phyloP scores from a whole-genome alignment of 2,113 vertebrate genomes.

The Capreolus pygargus region DNA sequence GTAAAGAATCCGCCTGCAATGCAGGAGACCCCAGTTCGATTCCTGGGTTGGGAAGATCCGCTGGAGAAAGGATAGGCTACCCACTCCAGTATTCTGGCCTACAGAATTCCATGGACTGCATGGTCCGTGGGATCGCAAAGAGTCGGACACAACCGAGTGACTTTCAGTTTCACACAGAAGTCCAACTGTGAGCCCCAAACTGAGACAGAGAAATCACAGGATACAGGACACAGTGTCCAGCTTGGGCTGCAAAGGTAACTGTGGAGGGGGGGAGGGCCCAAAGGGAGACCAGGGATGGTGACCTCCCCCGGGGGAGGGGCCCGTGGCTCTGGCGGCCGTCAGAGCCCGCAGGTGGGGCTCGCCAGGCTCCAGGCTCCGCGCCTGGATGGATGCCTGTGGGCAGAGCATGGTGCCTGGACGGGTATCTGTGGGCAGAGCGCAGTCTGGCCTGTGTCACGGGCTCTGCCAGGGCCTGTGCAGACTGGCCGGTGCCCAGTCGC shows the following conservation, averaged over 20 bases:
- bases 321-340: background rate
- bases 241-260: background rate
- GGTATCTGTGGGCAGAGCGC: background rate
- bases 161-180: background rate
- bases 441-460: rapidly evolving
- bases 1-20: background rate
- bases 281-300: background rate
- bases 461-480: rapidly evolving
- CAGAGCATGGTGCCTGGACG: too few relatives aligned
- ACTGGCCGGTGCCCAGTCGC: too few relatives aligned
- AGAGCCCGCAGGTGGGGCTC: background rate
- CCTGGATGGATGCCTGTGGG: too few relatives aligned
- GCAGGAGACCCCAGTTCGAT: rapidly evolving
- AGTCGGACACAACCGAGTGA: background rate
- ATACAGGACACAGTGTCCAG: rapidly evolving
- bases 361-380: background rate
- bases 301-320: too few relatives aligned
- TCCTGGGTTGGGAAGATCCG: background rate
- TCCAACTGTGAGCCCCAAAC: background rate
- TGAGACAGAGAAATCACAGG: background rate
- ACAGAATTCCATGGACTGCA: background rate
- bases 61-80: background rate
- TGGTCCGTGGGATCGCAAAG: background rate
- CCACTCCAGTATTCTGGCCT: background rate
- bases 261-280: background rate